Conservation (phyloP, 2,888 invertebrate species). For the Euspilapteryx auroguttella region DNA sequence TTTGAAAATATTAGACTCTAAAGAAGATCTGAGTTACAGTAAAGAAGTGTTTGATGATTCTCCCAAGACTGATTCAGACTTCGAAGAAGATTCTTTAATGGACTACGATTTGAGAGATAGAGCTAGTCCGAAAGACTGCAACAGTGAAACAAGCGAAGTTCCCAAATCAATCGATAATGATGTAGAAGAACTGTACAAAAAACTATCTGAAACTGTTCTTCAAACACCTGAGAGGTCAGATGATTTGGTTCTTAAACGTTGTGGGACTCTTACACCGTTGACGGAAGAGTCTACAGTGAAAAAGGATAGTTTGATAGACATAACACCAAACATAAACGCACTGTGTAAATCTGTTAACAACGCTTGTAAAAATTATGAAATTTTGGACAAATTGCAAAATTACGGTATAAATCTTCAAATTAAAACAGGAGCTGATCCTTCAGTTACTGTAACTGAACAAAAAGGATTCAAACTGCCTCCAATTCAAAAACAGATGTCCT, state of each 20-base stretch:
- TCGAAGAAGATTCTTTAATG: conserved; percentile 41
- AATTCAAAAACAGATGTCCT: conserved; percentile 20
- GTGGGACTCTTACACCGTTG: conserved; percentile 29
- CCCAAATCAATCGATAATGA: conserved; percentile 29
- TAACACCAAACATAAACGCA: conserved; percentile 12
- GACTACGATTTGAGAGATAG: conserved; percentile 10
- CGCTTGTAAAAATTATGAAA: conserved; percentile 20
- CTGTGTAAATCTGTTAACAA: conserved; percentile 14
- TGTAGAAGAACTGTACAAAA: conserved; percentile 31
- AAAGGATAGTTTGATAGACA: conserved; percentile 22
- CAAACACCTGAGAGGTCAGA: conserved; percentile 11
- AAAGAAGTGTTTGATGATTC: neutral
- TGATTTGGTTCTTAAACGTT: conserved; percentile 15
- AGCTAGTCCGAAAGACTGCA: neutral
- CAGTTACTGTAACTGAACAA: conserved; percentile 6
- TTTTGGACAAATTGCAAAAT: no score
- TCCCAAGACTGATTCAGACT: conserved; percentile 17
- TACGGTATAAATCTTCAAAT: conserved; percentile 21
- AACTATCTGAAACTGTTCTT: conserved; percentile 19
- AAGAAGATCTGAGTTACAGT: neutral
- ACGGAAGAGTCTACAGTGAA: conserved; percentile 34
- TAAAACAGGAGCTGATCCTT: conserved; percentile 17
- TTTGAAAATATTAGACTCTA: no score
- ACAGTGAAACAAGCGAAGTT: conserved; percentile 12
- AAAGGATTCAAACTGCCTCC: conserved; percentile 32